Evolutionary conservation across 2,888 invertebrate genomes (phyloP).

Genomic region (Heteromyza rotundicornis): DNA sequence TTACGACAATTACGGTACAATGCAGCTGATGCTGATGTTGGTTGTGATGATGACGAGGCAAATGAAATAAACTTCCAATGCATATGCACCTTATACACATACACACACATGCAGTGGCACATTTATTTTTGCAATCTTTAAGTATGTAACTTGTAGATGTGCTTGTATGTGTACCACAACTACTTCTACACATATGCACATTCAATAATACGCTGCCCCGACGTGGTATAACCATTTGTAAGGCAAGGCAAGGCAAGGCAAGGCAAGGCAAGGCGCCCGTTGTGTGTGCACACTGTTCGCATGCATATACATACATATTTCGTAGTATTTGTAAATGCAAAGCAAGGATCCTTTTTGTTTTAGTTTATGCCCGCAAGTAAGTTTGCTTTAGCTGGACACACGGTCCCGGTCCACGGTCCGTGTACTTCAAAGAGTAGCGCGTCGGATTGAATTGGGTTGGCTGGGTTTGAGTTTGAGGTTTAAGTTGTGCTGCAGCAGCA

Average conservation of each 20-base stretch:
- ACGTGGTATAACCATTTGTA: conserved; percentile 2
- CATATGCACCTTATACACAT: conserved; percentile 14
- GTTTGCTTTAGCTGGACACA: conserved; percentile 34
- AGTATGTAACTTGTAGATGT: background rate
- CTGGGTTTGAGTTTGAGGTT: conserved; percentile 37
- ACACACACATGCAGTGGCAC: conserved; percentile 7
- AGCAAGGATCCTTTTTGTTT: conserved; percentile 36
- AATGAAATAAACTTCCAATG: conserved; percentile 12
- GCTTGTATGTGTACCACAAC: background rate
- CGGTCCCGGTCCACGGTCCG: conserved; percentile 5
- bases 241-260: too few relatives aligned
- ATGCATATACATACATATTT: conserved; percentile 23
- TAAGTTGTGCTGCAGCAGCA: conserved; percentile 9
- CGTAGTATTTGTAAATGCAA: conserved; percentile 36
- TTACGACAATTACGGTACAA: conserved; percentile 16
- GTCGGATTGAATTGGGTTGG: background rate
- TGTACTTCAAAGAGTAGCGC: conserved; percentile 7
- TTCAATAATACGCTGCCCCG: conserved; percentile 10
- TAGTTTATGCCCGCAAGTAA: conserved; percentile 37
- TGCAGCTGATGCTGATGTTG: conserved; percentile 17
- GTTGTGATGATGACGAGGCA: conserved; percentile 16
- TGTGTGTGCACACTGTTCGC: conserved; percentile 25
- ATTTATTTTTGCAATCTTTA: conserved; percentile 11
- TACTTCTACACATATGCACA: background rate
- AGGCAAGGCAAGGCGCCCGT: background rate